phyloP scores from a whole-genome alignment of 92 coral and sea anemone species.

The Phymanthus crucifer region DNA sequence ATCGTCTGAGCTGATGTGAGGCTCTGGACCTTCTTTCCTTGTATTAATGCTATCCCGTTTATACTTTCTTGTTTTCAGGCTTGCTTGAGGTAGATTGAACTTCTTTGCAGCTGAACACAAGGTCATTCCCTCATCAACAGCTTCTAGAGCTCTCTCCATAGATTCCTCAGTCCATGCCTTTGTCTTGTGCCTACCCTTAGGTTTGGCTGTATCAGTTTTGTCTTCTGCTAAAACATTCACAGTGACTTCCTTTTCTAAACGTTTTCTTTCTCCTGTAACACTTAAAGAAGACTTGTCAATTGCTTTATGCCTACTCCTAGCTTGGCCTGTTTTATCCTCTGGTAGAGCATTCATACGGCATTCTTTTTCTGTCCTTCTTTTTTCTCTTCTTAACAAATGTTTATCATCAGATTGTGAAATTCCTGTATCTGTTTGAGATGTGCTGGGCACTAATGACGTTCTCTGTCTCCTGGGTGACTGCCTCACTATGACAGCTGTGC shows the following conservation, averaged over 20 bases:
- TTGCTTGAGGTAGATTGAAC: constrained; percentile 29
- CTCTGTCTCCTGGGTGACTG: neutral
- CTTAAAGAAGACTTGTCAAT: too few relatives aligned
- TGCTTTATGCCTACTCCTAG: neutral
- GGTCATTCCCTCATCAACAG: constrained; percentile 20
- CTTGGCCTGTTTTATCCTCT: neutral
- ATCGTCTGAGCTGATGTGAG: constrained; percentile 26
- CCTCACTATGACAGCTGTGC: neutral
- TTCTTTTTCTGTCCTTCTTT: neutral
- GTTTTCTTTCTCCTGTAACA: neutral
- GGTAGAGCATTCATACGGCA: neutral
- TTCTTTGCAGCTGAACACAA: constrained; percentile 34
- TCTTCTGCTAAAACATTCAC: neutral
- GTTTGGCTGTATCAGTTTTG: neutral
- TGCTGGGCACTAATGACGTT: neutral
- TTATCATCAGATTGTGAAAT: neutral
- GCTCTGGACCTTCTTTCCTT: neutral
- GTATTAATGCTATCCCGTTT: neutral
- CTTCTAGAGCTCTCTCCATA: constrained; percentile 33
- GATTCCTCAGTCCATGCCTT: constrained; percentile 42
- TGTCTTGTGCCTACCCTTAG: neutral
- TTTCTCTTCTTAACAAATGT: neutral
- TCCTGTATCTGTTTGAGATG: neutral
- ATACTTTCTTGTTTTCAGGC: constrained; percentile 18
- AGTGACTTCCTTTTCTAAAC: neutral